Percentiles rank a stretch among this genome's conserved stretches.
phyloP scores from a whole-genome alignment of 2,797 vertebrate species.

The Anas flavirostris region DNA sequence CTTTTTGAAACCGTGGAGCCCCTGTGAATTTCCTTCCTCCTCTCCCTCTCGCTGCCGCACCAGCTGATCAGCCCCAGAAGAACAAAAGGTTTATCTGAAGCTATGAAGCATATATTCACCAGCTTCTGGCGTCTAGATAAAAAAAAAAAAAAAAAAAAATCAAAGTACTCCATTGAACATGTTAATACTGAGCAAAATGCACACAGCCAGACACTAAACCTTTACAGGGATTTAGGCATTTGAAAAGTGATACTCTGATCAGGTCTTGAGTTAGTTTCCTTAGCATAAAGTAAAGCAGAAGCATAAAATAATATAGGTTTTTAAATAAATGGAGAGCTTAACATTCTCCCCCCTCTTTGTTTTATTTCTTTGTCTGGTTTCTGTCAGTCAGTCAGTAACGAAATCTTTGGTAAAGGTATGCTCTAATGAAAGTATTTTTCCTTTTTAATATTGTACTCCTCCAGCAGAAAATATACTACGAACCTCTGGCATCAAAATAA shows the following conservation, averaged over 20 bases:
- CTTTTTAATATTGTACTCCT: background rate
- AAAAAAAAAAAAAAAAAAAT: conserved; percentile 82
- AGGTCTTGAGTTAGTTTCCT: conserved; percentile 75
- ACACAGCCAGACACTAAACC: conserved; percentile 87
- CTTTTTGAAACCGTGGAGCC: conserved; percentile 89
- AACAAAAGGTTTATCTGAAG: conserved; percentile 90
- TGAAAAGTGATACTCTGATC: conserved; percentile 85
- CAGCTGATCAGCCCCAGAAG: conserved; percentile 88
- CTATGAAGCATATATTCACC: conserved; percentile 89
- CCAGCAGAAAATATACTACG: background rate
- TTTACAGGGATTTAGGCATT: conserved; percentile 85
- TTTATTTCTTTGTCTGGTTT: conserved; percentile 74
- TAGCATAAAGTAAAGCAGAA: conserved; percentile 67
- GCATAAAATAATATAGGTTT: conserved; percentile 64
- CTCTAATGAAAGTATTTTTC: background rate
- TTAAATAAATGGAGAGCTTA: conserved; percentile 57
- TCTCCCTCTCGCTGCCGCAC: conserved; percentile 83
- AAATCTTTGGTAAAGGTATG: conserved; percentile 21
- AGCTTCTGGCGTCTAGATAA: conserved; percentile 85
- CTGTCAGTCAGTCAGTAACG: background rate
- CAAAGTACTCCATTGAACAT: conserved; percentile 87
- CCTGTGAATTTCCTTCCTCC: conserved; percentile 87
- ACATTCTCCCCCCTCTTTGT: conserved; percentile 5
- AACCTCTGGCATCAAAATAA: conserved; percentile 25
- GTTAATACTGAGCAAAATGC: conserved; percentile 88